These are phyloP conservation scores for Subacronicta megacephala DNA, from an alignment of 2,888 invertebrate genomes.

Conservation along the genomic window DNA sequence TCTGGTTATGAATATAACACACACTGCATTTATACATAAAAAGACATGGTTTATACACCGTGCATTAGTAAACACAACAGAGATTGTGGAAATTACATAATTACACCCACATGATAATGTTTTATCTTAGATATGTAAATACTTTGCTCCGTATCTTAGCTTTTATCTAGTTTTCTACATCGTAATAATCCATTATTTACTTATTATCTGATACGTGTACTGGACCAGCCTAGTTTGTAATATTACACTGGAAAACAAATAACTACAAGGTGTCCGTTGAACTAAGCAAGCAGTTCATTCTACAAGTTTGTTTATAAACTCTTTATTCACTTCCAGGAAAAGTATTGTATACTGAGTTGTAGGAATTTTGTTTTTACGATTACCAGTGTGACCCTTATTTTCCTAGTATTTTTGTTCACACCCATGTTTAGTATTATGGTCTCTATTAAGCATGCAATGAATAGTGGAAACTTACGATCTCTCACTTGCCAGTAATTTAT, in stretches of 20 bases:
- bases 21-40: slow-evolving; percentile 28
- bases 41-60: slow-evolving; percentile 14
- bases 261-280: too few species aligned
- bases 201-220: slow-evolving; percentile 32
- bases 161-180: slow-evolving; percentile 48
- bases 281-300: too few species aligned
- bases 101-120: slow-evolving; percentile 41
- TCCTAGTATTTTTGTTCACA: too few species aligned
- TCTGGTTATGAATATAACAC: slow-evolving; percentile 13
- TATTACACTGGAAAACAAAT: not conserved
- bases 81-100: slow-evolving; percentile 46
- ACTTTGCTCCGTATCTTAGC: slow-evolving; percentile 31
- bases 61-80: slow-evolving; percentile 29
- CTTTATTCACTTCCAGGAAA: too few species aligned
- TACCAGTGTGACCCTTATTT: too few species aligned
- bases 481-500: too few species aligned
- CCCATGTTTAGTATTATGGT: too few species aligned
- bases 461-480: too few species aligned
- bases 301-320: too few species aligned
- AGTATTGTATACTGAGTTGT: too few species aligned
- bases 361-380: too few species aligned
- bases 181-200: slow-evolving; percentile 46
- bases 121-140: slow-evolving; percentile 48
- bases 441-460: too few species aligned
- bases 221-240: slow-evolving; percentile 18